phyloP scores from a whole-genome alignment of 2,888 invertebrate species.

The Blastobasis lacticolella region DNA sequence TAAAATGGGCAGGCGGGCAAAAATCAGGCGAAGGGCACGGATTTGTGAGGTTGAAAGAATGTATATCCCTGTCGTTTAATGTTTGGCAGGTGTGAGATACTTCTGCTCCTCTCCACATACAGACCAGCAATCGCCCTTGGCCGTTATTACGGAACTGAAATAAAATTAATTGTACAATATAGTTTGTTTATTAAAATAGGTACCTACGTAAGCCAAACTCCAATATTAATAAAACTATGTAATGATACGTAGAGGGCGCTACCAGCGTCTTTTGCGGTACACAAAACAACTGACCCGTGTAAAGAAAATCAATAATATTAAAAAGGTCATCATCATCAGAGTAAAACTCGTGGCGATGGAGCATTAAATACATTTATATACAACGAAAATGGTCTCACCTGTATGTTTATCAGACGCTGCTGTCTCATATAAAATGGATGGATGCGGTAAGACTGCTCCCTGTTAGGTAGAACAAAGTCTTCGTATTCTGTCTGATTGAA shows the following conservation, averaged over 20 bases:
- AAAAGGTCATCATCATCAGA: too few relatives aligned
- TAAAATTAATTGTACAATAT: too few relatives aligned
- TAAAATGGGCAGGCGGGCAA: constrained; percentile 70
- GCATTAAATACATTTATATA: too few relatives aligned
- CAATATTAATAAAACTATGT: too few relatives aligned
- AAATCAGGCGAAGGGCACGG: constrained; percentile 64
- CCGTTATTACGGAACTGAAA: constrained; percentile 68
- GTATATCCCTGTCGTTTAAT: constrained; percentile 49
- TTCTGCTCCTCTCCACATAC: constrained; percentile 70
- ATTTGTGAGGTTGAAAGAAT: constrained; percentile 61
- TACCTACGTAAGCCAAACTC: neutral
- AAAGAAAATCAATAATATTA: too few relatives aligned
- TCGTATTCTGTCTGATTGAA: constrained; percentile 63
- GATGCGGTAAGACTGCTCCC: constrained; percentile 67
- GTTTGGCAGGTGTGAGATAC: constrained; percentile 62
- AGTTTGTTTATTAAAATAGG: too few relatives aligned
- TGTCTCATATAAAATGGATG: constrained; percentile 58
- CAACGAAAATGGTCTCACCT: constrained; percentile 24
- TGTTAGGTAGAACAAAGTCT: constrained; percentile 73
- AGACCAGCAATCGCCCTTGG: constrained; percentile 72
- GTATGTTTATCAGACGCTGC: constrained; percentile 40
- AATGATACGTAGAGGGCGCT: too few relatives aligned
- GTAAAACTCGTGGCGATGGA: too few relatives aligned
- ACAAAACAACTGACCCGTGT: too few relatives aligned
- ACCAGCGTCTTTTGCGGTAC: too few relatives aligned